Evolutionary conservation across 2,888 invertebrate species (phyloP).

Genomic region (Abrostola tripartita): DNA sequence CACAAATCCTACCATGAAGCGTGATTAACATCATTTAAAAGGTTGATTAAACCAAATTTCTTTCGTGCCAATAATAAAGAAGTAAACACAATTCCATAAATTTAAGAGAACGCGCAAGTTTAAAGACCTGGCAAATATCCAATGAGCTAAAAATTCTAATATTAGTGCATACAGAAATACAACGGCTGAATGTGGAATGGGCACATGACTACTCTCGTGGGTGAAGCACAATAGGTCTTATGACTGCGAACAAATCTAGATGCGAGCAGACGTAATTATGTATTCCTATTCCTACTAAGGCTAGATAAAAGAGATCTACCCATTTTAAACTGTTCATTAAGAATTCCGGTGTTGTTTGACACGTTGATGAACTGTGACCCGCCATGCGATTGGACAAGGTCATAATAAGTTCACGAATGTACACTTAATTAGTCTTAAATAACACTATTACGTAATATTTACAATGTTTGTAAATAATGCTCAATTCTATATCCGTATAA

Average conservation of each 20-base stretch:
- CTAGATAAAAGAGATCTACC: constrained; percentile 17
- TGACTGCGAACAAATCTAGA: constrained; percentile 54
- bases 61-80: constrained; percentile 45
- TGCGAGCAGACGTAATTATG: constrained; percentile 22
- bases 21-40: constrained; percentile 10
- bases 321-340: constrained; percentile 29
- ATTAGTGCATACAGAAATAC: constrained; percentile 84
- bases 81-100: constrained; percentile 64
- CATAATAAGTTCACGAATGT: constrained; percentile 32
- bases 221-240: constrained; percentile 56
- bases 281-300: constrained; percentile 9
- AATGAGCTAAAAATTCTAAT: constrained; percentile 84
- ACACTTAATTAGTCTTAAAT: constrained; percentile 31
- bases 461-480: constrained; percentile 16
- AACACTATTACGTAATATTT: constrained; percentile 22
- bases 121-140: constrained; percentile 79
- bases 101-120: constrained; percentile 74
- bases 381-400: constrained; percentile 36
- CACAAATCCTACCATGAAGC: constrained; percentile 15
- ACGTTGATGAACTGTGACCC: constrained; percentile 16
- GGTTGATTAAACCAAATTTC: constrained; percentile 21
- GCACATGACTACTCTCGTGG: constrained; percentile 81
- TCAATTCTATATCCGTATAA: constrained; percentile 7
- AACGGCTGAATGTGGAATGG: constrained; percentile 76
- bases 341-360: constrained; percentile 7